Evolutionary conservation across 1,140 invertebrate genomes (phyloP).

Genomic region (Listronotus oregonensis): DNA sequence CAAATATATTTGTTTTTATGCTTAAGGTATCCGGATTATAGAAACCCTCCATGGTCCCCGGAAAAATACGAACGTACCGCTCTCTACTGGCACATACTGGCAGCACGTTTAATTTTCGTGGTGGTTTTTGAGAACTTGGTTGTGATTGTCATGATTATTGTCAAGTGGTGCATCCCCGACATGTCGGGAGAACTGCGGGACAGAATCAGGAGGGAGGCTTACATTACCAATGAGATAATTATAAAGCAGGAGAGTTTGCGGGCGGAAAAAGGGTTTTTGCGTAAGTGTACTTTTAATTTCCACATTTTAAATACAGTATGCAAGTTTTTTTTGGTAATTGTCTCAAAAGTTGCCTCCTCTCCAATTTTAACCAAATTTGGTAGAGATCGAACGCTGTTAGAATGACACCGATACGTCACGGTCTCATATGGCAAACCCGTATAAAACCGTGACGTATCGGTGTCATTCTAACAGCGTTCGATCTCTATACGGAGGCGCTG

Average conservation of each 20-base stretch:
- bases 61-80: slow-evolving; percentile 73
- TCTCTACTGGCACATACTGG: slow-evolving; percentile 90
- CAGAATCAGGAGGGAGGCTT: slow-evolving; percentile 82
- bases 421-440: too few species aligned
- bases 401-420: too few species aligned
- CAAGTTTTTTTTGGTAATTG: too few species aligned
- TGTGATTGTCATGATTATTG: slow-evolving; percentile 79
- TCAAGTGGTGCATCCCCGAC: slow-evolving; percentile 87
- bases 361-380: too few species aligned
- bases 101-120: slow-evolving; percentile 86
- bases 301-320: too few species aligned
- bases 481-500: too few species aligned
- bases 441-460: too few species aligned
- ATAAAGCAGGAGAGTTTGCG: slow-evolving; percentile 76
- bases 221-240: slow-evolving; percentile 89
- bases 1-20: slow-evolving; percentile 27
- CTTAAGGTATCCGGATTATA: slow-evolving; percentile 85
- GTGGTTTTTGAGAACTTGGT: slow-evolving; percentile 94
- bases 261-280: slow-evolving; percentile 54
- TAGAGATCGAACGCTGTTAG: too few species aligned
- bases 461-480: too few species aligned
- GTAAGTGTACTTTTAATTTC: slow-evolving; percentile 28
- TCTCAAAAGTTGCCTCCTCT: too few species aligned
- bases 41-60: slow-evolving; percentile 70
- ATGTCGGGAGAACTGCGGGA: slow-evolving; percentile 76